Base-by-base conservation (phyloP, 2,888 invertebrate species). In the Leptothorax acervorum region DNA sequence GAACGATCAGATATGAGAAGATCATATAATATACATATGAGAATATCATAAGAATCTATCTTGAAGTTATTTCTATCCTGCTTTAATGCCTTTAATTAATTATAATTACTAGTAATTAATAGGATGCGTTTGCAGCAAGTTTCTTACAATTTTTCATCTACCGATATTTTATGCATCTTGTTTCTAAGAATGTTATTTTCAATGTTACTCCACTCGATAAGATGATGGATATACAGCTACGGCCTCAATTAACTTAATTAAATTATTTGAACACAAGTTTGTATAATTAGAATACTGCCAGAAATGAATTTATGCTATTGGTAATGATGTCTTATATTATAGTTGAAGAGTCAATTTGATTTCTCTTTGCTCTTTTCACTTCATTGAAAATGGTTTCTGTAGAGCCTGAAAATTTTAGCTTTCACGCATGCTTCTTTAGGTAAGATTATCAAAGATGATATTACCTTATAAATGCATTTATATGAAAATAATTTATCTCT, bases 361-460 rank as follows among this genome's bases (percentile, higher is more conserved):
- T 51, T 70, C 18, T 53, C 12, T 42, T 31, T 60, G 60, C 45
- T 74, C 31, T 60, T 74, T 28, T 73, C 35, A 18, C 45, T 35
- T 74, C 15, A 57, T 55, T 73, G 39, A 23, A 55, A 55, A 55
- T 31, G 31, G 31, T 60, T 74, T 60, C 18, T 48, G 28, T 74
- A 62, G 57, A 73, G n/a, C 12, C 60, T 74, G 60, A 74, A 74
- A 60, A 60, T 48, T 42, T 57, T 76, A 68, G 39, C 53, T 76
- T 78, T 68, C 42, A 78, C 70, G 78, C 78, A 78, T 70, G 70
- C 35, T 78, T 76, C 53, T 42, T 78, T 78, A 78, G 78, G 78
- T 78, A 78, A 78, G 78, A 78, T 57, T 23, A 68, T 55, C 8
- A 68, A 42, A 11, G 12, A 35, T 66, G 48, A 76, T 63, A 60